Evolutionary conservation across 2,113 vertebrate genomes (phyloP).

Genomic region (Elachura formosa): DNA sequence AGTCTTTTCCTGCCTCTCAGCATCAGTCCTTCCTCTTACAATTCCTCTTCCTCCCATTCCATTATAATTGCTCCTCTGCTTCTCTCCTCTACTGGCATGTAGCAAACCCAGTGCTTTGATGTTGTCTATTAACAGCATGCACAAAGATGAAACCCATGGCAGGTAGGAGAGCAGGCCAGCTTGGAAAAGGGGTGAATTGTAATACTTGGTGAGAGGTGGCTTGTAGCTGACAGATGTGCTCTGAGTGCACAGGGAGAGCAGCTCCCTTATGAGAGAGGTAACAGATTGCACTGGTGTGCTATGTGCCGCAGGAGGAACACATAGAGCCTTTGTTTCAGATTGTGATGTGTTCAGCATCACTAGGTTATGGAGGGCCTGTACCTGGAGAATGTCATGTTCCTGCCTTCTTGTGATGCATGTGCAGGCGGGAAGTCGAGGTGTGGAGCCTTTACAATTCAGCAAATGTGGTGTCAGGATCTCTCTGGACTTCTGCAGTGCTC

Average conservation of each 20-base stretch:
- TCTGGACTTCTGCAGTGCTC: fast-evolving
- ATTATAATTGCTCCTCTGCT: conserved; percentile 15
- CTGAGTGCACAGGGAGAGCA: not conserved
- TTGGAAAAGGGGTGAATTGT: not conserved
- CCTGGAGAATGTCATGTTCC: not conserved
- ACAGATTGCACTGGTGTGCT: not conserved
- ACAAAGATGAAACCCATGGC: not conserved
- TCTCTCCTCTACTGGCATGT: not conserved
- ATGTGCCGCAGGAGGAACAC: fast-evolving
- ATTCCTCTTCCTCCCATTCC: conserved; percentile 43
- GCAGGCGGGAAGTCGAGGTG: not conserved
- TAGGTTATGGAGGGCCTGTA: not conserved
- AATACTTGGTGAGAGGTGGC: not conserved
- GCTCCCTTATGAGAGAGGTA: not conserved
- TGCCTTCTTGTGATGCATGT: not conserved
- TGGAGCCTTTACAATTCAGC: not conserved
- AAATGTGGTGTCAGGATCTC: not conserved
- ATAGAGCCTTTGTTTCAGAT: not conserved
- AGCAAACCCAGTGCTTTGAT: not conserved
- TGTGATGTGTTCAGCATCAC: not conserved
- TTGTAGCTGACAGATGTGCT: not conserved
- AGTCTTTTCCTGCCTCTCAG: conserved; percentile 54
- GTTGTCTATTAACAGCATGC: not conserved
- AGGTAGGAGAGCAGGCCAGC: not conserved
- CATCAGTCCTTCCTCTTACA: conserved; percentile 50